Base-by-base conservation (phyloP, 1,140 invertebrate species). In the Bombus polaris region DNA sequence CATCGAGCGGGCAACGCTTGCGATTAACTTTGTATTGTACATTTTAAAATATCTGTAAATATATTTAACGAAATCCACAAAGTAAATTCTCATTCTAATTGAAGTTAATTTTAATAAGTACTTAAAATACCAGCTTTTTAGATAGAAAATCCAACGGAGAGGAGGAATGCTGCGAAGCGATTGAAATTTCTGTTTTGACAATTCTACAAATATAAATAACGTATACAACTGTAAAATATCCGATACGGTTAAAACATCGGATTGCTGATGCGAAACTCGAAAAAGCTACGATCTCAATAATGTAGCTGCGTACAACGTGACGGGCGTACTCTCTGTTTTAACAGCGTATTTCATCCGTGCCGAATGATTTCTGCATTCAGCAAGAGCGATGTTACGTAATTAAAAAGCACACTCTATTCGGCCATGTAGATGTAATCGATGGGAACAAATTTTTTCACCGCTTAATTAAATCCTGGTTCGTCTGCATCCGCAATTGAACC, bases 261-360 rank as follows among this genome's bases (percentile, higher is more conserved):
- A 25, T 8, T 18, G n/a, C 18, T 28, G 13, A 22, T 62, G 32
- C 35, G 65, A 37, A 70, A 70, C n/a, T 35, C 44, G 62, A 39
- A 71, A 70, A 53, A 53, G 47, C 47, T 53, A 68, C 39, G 78
- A 15, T 39, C 53, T 53, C 28, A 53, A 80, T 80, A 80, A 53
- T 70, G 12, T 35, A 70, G 10, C 32, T 6, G 53, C 9, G 32
- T 25, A 70, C 18, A 53, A 53, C 47, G 47, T 53, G 47, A 53
- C 18, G 47, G 47, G 47, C 47, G 47, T 35, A 70, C 37, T 28
- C 12, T 25, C 32, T 13, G 73, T 28, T 57, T 28, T 37, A 75
- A 57, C n/a, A 57, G 44, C 32, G 1, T 47, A 15, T 75, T 57
- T 75, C 47, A 75, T 10, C 9, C 13, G 18, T 32, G n/a, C 22